phyloP scores from a whole-genome alignment of 2,888 invertebrate genomes.

The Rugalucina vietnamica region DNA sequence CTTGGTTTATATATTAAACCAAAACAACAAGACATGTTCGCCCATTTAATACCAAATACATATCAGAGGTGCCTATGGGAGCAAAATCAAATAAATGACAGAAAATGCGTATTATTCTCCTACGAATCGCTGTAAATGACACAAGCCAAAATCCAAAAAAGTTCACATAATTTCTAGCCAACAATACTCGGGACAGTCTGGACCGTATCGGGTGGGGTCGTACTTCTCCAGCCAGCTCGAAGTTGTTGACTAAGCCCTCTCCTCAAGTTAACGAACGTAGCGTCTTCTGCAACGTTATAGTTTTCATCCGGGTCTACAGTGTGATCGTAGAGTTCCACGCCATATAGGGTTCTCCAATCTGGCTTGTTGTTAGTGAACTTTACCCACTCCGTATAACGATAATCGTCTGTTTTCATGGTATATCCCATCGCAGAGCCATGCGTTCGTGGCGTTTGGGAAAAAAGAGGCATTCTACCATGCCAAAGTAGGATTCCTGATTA shows the following conservation, averaged over 20 bases:
- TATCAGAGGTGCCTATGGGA: too few relatives aligned
- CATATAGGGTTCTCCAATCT: conserved; percentile 82
- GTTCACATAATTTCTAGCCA: too few relatives aligned
- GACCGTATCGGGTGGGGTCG: neutral
- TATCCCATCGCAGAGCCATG: conserved; percentile 66
- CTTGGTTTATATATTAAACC: too few relatives aligned
- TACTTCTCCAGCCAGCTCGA: conserved; percentile 40
- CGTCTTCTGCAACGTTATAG: conserved; percentile 87
- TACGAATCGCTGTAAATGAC: too few relatives aligned
- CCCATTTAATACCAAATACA: too few relatives aligned
- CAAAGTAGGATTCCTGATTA: conserved; percentile 44
- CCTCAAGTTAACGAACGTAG: conserved; percentile 74
- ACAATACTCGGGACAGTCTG: neutral
- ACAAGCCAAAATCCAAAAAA: too few relatives aligned
- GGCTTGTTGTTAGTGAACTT: conserved; percentile 57
- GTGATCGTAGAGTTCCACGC: conserved; percentile 92
- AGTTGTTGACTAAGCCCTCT: conserved; percentile 36
- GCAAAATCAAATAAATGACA: too few relatives aligned
- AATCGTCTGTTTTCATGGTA: conserved; percentile 63
- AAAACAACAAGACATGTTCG: too few relatives aligned
- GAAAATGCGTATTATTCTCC: too few relatives aligned
- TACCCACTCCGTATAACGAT: conserved; percentile 66
- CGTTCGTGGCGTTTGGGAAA: conserved; percentile 66
- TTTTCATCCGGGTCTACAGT: conserved; percentile 88
- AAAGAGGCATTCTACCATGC: conserved; percentile 57